Conservation (phyloP, 2,113 vertebrate species). For the Podiceps cristatus region DNA sequence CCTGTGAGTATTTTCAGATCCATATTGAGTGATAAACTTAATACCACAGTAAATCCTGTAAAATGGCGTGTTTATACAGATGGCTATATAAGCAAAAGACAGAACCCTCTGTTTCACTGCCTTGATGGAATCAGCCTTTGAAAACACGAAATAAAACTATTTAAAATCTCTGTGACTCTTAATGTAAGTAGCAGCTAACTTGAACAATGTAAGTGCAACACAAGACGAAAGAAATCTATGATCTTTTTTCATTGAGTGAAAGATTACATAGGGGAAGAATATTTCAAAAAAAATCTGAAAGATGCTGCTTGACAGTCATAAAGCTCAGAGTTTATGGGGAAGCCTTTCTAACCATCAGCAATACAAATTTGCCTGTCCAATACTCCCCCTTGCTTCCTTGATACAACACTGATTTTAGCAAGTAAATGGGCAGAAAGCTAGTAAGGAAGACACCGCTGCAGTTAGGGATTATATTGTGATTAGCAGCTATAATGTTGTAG, state of each 20-base stretch:
- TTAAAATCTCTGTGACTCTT: neutral
- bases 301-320: neutral
- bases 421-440: neutral
- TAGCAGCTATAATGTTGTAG: neutral
- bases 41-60: neutral
- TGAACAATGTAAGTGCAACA: neutral
- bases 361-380: neutral
- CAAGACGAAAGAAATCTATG: neutral
- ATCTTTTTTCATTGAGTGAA: neutral
- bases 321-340: neutral
- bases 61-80: neutral
- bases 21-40: neutral
- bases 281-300: accelerated
- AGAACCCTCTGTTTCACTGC: neutral
- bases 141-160: neutral
- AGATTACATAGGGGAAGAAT: neutral
- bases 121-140: neutral
- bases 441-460: neutral
- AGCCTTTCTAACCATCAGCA: neutral
- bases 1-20: constrained; percentile 82
- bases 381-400: neutral
- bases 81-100: neutral
- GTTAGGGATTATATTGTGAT: neutral
- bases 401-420: neutral
- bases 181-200: neutral